Evolutionary conservation across 2,113 vertebrate species (phyloP).

Genomic region (Ctenodactylus gundi): DNA sequence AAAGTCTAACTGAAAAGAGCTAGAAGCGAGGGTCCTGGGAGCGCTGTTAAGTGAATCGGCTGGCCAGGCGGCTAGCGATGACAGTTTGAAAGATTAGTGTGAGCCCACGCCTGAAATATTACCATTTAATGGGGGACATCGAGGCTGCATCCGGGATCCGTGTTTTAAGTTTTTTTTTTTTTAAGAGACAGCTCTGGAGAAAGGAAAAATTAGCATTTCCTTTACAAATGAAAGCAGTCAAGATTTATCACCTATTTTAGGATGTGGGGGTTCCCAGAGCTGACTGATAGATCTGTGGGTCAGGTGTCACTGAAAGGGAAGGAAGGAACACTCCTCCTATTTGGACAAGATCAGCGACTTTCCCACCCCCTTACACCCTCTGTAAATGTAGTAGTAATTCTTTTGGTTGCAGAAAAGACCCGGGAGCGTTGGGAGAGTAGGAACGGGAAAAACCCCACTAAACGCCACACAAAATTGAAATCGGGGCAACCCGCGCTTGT

Average conservation of each 20-base stretch:
- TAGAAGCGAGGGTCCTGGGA: constrained; percentile 48
- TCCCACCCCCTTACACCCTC: not conserved
- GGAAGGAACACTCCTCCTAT: constrained; percentile 3
- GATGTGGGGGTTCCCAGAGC: not conserved
- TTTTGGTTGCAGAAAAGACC: not conserved
- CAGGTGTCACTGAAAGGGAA: constrained; percentile 61
- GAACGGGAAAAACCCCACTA: not conserved
- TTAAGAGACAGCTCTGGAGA: not conserved
- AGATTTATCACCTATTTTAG: constrained; percentile 52
- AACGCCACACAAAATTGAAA: not conserved
- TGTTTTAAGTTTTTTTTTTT: constrained; percentile 29
- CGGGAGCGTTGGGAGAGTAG: not conserved
- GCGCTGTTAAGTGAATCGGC: constrained; percentile 43
- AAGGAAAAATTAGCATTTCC: constrained; percentile 43
- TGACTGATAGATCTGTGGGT: constrained; percentile 42
- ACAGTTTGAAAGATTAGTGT: constrained; percentile 77
- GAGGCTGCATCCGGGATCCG: constrained; percentile 67
- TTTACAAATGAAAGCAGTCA: not conserved
- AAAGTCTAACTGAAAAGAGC: constrained; percentile 68
- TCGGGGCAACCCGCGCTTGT: not conserved
- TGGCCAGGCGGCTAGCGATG: constrained; percentile 57
- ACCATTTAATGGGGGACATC: constrained; percentile 73
- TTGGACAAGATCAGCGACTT: constrained; percentile 20
- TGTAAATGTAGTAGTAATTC: not conserved
- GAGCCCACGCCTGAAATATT: constrained; percentile 76